phyloP scores from a whole-genome alignment of 2,797 vertebrate genomes.

The Anas bernieri region DNA sequence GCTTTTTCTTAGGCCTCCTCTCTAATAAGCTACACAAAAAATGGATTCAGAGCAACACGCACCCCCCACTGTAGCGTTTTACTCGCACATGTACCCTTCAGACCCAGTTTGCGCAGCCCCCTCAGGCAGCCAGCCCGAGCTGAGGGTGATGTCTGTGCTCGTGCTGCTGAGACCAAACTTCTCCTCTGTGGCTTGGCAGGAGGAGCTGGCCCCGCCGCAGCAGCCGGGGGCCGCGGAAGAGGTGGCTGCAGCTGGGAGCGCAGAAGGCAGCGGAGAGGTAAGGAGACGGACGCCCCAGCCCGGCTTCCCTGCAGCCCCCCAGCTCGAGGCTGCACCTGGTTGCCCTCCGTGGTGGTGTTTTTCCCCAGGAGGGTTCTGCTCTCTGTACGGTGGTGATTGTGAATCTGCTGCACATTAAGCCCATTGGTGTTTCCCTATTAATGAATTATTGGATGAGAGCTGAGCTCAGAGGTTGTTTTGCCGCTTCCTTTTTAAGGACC shows the following conservation, averaged over 20 bases:
- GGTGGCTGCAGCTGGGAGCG: not conserved
- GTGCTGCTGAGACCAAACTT: not conserved
- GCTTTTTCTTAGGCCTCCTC: not conserved
- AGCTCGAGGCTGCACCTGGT: fast-evolving
- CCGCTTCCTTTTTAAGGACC: not conserved
- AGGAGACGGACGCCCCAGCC: not conserved
- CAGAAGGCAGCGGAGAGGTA: constrained; percentile 60
- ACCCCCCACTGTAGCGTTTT: not conserved
- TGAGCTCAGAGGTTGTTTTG: not conserved
- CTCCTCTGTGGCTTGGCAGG: constrained; percentile 61
- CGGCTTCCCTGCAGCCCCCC: fast-evolving
- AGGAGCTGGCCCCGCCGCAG: constrained; percentile 57
- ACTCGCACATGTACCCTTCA: fast-evolving
- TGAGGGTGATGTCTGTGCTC: not conserved
- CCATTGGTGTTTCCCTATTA: fast-evolving
- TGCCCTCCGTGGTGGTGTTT: fast-evolving
- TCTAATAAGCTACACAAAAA: not conserved
- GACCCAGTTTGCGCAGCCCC: fast-evolving
- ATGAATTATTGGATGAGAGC: not conserved
- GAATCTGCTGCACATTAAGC: not conserved
- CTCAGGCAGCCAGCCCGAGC: not conserved
- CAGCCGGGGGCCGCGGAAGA: constrained; percentile 48
- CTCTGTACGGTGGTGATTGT: not conserved
- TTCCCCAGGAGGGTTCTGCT: not conserved
- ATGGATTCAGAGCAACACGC: not conserved